Percentiles rank a stretch among this genome's conserved stretches.
These are phyloP conservation scores for Columba guinea DNA, from an alignment of 2,797 vertebrate genomes.

Conservation along the genomic window DNA sequence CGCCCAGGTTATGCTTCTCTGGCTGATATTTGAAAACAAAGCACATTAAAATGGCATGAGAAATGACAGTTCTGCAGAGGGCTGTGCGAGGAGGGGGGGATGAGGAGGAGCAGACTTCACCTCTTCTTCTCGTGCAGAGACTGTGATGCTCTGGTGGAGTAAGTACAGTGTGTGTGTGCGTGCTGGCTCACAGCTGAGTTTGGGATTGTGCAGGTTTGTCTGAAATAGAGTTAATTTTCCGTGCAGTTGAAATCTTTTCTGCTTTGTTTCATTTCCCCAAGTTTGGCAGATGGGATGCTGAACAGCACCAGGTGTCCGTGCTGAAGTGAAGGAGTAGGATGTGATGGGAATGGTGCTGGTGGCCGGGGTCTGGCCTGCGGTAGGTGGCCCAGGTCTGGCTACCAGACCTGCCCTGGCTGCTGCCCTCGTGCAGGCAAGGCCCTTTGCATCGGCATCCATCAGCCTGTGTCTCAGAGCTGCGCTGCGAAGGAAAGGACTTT, in stretches of 20 bases:
- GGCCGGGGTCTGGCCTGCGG: not conserved
- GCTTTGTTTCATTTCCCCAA: not conserved
- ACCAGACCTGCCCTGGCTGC: not conserved
- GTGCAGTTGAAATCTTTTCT: no score
- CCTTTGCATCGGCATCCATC: not conserved
- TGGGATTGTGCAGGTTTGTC: no score
- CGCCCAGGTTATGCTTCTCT: not conserved
- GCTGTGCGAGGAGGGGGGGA: not conserved
- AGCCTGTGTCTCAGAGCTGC: not conserved
- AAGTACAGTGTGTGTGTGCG: not conserved
- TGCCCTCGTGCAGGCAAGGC: not conserved
- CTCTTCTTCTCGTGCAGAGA: not conserved
- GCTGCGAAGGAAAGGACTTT: not conserved
- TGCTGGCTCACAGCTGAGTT: not conserved
- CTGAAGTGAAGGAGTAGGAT: not conserved
- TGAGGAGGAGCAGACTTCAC: not conserved
- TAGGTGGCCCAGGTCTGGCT: not conserved
- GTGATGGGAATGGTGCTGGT: accelerated
- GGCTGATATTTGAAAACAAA: not conserved
- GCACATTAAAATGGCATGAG: not conserved
- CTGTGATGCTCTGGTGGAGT: accelerated
- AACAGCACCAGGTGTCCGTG: not conserved
- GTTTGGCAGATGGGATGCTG: accelerated
- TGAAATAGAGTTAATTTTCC: no score
- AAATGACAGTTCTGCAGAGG: not conserved